Conservation (phyloP, 2,888 invertebrate genomes). For the Sceliomorpha sp. region DNA sequence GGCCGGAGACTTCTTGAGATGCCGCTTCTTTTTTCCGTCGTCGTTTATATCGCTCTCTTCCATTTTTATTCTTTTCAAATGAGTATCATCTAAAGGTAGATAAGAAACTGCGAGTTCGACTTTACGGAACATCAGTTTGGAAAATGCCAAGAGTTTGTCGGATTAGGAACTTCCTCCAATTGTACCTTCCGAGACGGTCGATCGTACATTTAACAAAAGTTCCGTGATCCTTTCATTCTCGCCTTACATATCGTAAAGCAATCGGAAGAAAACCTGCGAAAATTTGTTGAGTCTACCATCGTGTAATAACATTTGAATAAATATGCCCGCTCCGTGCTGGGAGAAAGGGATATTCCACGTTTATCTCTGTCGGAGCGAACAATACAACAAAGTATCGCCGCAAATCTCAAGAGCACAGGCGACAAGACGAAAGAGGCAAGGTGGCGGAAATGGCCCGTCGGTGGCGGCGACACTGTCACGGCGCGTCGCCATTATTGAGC, state of each 20-base stretch:
- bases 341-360: background rate
- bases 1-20: slow-evolving; percentile 56
- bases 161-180: slow-evolving; percentile 48
- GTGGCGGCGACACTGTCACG: slow-evolving; percentile 44
- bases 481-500: slow-evolving; percentile 68
- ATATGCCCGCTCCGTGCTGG: background rate
- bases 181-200: slow-evolving; percentile 40
- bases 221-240: slow-evolving; percentile 34
- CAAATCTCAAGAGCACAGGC: slow-evolving; percentile 12
- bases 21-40: slow-evolving; percentile 48
- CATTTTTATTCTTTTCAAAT: slow-evolving; percentile 51
- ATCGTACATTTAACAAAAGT: slow-evolving; percentile 37
- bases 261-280: too few species aligned
- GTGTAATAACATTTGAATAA: background rate
- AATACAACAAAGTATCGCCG: background rate
- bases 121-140: slow-evolving; percentile 50
- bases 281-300: too few species aligned
- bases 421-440: slow-evolving; percentile 10
- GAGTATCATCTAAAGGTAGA: slow-evolving; percentile 52
- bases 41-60: slow-evolving; percentile 40
- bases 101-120: slow-evolving; percentile 57
- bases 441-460: slow-evolving; percentile 14
- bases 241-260: slow-evolving; percentile 18
- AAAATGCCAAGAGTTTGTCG: slow-evolving; percentile 54
- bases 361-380: background rate